These are phyloP conservation scores for Lethocerus indicus DNA, from an alignment of 1,140 invertebrate species.

Conservation along the genomic window DNA sequence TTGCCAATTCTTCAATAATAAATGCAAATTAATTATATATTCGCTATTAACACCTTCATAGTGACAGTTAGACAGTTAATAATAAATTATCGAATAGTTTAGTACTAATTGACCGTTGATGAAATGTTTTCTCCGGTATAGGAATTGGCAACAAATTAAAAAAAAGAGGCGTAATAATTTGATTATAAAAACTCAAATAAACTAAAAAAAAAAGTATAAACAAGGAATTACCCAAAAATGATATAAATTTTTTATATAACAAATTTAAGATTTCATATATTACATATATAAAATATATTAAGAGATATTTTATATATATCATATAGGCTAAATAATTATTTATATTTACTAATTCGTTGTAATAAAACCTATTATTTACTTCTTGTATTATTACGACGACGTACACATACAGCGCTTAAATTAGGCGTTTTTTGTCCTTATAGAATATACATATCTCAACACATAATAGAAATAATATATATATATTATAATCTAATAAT, in stretches of 20 bases:
- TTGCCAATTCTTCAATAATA: slow-evolving; percentile 8
- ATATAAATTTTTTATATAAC: not conserved
- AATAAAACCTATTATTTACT: slow-evolving; percentile 10
- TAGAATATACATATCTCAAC: slow-evolving; percentile 13
- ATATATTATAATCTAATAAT: slow-evolving; percentile 9
- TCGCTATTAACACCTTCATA: slow-evolving; percentile 9
- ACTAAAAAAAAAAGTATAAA: slow-evolving; percentile 10
- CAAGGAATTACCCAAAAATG: not conserved
- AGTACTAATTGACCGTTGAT: too few relatives aligned
- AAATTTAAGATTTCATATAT: not conserved
- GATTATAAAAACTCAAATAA: slow-evolving; percentile 11
- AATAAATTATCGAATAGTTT: too few relatives aligned
- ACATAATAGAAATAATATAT: slow-evolving; percentile 12
- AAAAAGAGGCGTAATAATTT: too few relatives aligned
- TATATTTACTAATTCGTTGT: slow-evolving; percentile 9
- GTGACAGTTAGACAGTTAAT: too few relatives aligned
- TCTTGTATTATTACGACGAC: slow-evolving; percentile 8
- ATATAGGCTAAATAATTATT: slow-evolving; percentile 1
- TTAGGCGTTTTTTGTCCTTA: slow-evolving; percentile 11
- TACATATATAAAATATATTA: not conserved
- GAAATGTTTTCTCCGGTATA: too few relatives aligned
- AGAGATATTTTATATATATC: not conserved
- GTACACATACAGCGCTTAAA: slow-evolving; percentile 13
- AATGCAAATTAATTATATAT: slow-evolving; percentile 5
- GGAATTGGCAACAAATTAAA: too few relatives aligned